A percentile compares a stretch with the other conserved stretches of the same genome.
Evolutionary conservation across 2,113 vertebrate genomes (phyloP).

Genomic region (Saccopteryx leptura): DNA sequence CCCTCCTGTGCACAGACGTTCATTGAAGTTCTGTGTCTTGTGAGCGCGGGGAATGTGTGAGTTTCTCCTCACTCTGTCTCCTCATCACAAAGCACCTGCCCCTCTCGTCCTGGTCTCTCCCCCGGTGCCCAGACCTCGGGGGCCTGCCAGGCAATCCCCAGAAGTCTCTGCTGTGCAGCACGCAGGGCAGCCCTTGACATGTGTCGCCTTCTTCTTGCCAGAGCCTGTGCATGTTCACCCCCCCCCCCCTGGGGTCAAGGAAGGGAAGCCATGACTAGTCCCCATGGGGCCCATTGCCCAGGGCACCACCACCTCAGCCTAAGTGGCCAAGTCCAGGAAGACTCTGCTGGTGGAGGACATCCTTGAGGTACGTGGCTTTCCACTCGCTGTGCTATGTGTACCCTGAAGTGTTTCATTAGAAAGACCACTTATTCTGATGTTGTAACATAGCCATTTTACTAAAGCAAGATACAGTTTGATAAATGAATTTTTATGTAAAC

Average conservation of each 20-base stretch:
- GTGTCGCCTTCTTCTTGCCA: conserved; percentile 80
- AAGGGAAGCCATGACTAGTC: conserved; percentile 94
- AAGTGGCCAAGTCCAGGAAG: conserved; percentile 97
- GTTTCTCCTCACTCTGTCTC: background rate
- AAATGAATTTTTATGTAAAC: background rate
- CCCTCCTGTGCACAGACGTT: fast-evolving
- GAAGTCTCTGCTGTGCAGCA: fast-evolving
- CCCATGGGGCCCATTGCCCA: conserved; percentile 95
- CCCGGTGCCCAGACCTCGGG: background rate
- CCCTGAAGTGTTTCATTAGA: background rate
- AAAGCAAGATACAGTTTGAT: background rate
- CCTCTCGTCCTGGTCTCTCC: fast-evolving
- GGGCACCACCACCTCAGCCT: conserved; percentile 96
- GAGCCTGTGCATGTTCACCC: conserved; percentile 98
- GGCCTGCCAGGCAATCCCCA: fast-evolving
- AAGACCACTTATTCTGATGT: background rate
- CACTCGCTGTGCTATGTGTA: background rate
- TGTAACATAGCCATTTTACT: background rate
- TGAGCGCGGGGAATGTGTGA: fast-evolving
- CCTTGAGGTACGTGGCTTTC: conserved; percentile 91
- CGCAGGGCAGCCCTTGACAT: fast-evolving
- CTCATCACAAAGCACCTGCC: background rate
- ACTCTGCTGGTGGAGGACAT: conserved; percentile 97
- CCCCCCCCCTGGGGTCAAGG: conserved; percentile 92
- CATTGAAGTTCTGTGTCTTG: fast-evolving